Evolutionary conservation across 1,140 invertebrate species (phyloP), one percentile per base, ranked within the genome.

Genomic region (Pseudobourletiella spinata): DNA sequence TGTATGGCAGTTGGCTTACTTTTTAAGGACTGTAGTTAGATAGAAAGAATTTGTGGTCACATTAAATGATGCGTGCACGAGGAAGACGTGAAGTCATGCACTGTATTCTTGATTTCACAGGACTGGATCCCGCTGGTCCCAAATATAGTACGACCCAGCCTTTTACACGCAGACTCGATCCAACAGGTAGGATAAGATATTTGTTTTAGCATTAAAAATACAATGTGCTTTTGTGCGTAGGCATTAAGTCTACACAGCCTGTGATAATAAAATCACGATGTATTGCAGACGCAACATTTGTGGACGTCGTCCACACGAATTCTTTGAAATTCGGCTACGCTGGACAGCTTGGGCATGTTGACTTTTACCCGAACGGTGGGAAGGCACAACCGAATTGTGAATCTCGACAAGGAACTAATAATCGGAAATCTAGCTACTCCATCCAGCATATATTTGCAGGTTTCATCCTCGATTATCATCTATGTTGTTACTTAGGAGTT

Each of bases 311-410:
- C 3, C 51, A 54, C 26, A 54, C 51, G 11, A 54, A 54, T 20
- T 14, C 22, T 4, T 14, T 24, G 24, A 54, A 26, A 24, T 16
- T 26, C 8, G 51, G 51, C 11, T 29, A 54, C 20, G 22, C 51
- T 29, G 51, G 51, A 4, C 22, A 54, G 14, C 26, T 54, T 63
- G 88, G 88, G 0, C 87, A 91, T 72, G 73, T 91, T 61, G 88
- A 92, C 73, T 91, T 91, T 73, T 92, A 91, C 72, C 88, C 88
- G 0, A 91, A 91, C 74, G 88, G 89, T 68, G 88, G 88, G 4
- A 86, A 86, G 71, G 84, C 87, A 63, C 89, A 92, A 72, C 88
- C 88, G 0, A 89, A 89, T 0, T 93, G 90, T 22, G 46, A 48
- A n/a, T n/a, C n/a, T n/a, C n/a, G 16, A 11, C 18, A 22, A 48